Base-by-base conservation (phyloP, 2,888 invertebrate species). In the Pogonocherus hispidulus region DNA sequence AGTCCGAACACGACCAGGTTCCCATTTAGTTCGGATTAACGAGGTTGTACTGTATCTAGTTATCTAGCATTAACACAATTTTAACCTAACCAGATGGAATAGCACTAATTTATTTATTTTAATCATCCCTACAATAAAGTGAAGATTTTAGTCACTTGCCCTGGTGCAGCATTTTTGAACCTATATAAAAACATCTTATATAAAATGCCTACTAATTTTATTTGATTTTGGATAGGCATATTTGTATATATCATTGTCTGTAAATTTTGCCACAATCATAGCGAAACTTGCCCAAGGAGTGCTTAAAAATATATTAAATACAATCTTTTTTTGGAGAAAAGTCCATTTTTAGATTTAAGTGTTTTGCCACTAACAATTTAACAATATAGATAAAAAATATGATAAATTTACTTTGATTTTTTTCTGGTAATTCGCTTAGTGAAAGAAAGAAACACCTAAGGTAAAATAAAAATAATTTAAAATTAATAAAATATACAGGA, bases 401-500 rank as follows among this genome's bases (percentile, higher is more conserved):
- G 70, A 73, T 79, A 74, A 72, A 78, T 80, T 80, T 79, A 77
- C 78, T 81, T 78, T 76, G 70, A 62, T 74, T 73, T 73, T 76
- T 37, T 49, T 47, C 32, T 73, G 52, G 16, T 14, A 66, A 73
- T 67, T 71, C 69, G 71, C 71, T 63, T 65, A 71, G 66, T 66
- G 66, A 75, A 59, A 49, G 9, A 47, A 57, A 71, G 71, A 64
- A 67, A 68, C 69, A 69, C 63, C 64, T 75, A 70, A 32, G 55
- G 23, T 67, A 72, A 59, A 67, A 74, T 70, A 66, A 73, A 74
- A 85, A 85, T 84, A 84, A 84, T 82, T 84, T 84, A 84, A 84
- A 82, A 81, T 82, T 81, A 81, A 83, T 84, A 83, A 84, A 84
- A 84, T 85, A 82, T 84, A 85, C 84, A 85, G 80, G 81, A 84